Evolutionary conservation across 2,113 vertebrate species (phyloP).

Genomic region (Crotalus helleri): DNA sequence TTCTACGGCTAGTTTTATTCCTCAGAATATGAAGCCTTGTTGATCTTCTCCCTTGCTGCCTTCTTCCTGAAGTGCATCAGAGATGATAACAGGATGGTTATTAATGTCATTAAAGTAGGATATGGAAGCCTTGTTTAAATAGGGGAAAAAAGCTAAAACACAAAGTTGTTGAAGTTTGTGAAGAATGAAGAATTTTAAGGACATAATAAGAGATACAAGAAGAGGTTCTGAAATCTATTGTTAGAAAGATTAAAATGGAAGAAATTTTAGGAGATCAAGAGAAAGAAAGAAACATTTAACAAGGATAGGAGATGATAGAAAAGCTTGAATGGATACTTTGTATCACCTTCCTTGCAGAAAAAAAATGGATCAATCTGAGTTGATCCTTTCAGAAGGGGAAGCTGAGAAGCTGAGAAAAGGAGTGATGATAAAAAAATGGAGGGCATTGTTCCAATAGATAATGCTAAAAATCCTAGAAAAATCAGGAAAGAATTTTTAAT

Average conservation of each 20-base stretch:
- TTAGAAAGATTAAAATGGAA: neutral
- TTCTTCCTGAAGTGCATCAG: neutral
- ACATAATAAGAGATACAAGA: neutral
- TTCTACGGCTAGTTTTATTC: neutral
- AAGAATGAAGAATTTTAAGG: neutral
- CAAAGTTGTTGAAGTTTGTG: neutral
- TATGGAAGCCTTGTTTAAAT: neutral
- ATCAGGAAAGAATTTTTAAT: neutral
- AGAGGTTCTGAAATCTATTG: neutral
- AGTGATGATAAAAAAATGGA: neutral
- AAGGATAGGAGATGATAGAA: neutral
- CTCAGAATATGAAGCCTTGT: neutral
- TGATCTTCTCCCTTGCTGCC: neutral
- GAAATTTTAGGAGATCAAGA: neutral
- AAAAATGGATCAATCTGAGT: neutral
- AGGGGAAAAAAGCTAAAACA: neutral
- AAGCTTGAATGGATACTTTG: neutral
- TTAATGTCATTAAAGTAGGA: neutral
- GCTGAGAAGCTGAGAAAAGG: neutral
- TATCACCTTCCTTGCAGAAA: neutral
- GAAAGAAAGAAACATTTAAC: neutral
- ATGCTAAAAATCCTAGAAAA: neutral
- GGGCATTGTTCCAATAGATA: neutral
- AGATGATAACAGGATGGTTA: neutral
- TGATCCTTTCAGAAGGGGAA: neutral